A percentile compares a stretch with the other conserved stretches of the same genome.
Evolutionary conservation across 2,797 vertebrate species (phyloP).

Genomic region (Dicrostonyx torquatus): DNA sequence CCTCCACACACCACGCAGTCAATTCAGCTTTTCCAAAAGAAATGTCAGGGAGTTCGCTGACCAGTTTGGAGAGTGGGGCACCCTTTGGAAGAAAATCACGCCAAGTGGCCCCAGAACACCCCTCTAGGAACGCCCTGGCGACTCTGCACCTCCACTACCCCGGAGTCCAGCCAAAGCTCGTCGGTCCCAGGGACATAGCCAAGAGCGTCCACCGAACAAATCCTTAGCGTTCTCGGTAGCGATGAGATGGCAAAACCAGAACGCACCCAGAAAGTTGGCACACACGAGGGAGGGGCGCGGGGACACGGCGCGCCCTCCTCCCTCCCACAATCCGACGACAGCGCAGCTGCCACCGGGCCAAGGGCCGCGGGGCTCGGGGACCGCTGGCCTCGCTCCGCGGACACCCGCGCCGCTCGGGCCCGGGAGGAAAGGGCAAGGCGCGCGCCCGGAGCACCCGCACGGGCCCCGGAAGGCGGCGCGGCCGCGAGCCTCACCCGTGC

Average conservation of each 20-base stretch:
- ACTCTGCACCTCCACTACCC: not conserved
- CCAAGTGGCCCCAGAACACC: not conserved
- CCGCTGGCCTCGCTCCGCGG: not conserved
- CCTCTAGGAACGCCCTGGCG: not conserved
- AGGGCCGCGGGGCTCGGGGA: not conserved
- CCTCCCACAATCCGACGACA: not conserved
- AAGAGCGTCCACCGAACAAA: slow-evolving; percentile 21
- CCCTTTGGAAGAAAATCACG: not conserved
- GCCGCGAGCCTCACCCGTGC: slow-evolving; percentile 84
- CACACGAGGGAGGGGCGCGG: not conserved
- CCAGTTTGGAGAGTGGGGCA: not conserved
- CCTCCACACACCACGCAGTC: not conserved
- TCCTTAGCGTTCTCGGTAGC: not conserved
- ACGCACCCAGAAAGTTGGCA: slow-evolving; percentile 65
- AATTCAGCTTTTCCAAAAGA: not conserved
- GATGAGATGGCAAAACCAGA: slow-evolving; percentile 61
- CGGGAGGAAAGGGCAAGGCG: not conserved
- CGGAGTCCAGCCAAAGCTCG: not conserved
- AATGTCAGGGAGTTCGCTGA: not conserved
- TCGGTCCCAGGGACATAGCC: not conserved
- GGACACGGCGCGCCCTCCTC: not conserved
- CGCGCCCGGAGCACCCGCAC: not conserved
- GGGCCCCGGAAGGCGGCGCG: slow-evolving; percentile 18
- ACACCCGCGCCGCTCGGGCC: not conserved
- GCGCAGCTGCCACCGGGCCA: not conserved